Percentiles rank a stretch among this genome's conserved stretches.
Conservation (phyloP, 2,113 vertebrate genomes). For the Camelus dromedarius region DNA sequence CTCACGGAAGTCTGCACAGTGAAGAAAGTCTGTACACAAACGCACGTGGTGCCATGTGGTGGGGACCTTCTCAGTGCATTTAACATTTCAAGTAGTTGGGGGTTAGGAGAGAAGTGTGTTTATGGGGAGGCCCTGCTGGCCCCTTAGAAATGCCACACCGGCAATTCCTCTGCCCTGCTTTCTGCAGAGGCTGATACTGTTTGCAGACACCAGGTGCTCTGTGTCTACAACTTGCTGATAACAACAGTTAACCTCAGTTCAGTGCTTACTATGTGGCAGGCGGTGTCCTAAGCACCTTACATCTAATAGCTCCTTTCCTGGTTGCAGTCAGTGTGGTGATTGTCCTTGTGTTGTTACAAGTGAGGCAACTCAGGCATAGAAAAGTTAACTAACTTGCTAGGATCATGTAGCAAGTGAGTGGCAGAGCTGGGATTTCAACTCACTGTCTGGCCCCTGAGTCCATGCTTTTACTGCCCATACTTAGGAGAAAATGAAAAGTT, state of each 20-base stretch:
- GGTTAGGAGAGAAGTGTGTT: background rate
- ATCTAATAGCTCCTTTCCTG: background rate
- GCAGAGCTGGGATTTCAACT: background rate
- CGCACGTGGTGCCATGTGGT: accelerated
- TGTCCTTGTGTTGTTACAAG: background rate
- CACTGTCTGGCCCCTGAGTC: background rate
- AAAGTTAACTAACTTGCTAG: background rate
- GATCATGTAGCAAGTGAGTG: background rate
- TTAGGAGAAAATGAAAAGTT: background rate
- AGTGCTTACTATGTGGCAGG: background rate
- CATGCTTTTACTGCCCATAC: background rate
- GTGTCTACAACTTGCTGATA: background rate
- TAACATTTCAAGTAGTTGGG: background rate
- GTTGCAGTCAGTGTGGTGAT: background rate
- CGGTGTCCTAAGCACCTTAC: background rate
- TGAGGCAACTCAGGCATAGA: background rate
- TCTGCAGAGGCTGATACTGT: background rate
- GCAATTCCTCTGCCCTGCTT: background rate
- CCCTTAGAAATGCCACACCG: background rate
- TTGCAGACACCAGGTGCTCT: background rate
- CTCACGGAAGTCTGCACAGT: background rate
- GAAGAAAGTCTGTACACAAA: background rate
- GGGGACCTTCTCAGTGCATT: background rate
- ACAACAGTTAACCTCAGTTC: accelerated
- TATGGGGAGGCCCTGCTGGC: background rate